Percentiles rank a stretch among this genome's conserved stretches.
Conservation (phyloP, 1,140 invertebrate species). For the Pissodes strobi region DNA sequence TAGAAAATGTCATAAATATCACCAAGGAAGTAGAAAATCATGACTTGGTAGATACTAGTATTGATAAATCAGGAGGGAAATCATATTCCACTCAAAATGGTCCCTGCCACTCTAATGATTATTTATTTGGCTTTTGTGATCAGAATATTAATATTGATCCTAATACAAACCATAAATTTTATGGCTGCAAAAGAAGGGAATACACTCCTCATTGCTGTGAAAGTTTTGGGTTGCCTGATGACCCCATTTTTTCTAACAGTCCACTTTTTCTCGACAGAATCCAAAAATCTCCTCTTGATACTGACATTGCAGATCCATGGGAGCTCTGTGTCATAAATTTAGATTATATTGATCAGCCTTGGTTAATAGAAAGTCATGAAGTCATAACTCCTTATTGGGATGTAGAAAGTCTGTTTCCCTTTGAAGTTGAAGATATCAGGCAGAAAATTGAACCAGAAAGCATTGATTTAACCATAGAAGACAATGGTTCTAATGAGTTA, state of each 20-base stretch:
- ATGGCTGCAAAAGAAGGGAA: slow-evolving; percentile 5
- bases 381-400: slow-evolving; percentile 29
- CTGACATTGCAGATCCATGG: slow-evolving; percentile 1
- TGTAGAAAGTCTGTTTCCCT: slow-evolving; percentile 21
- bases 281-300: slow-evolving; percentile 11
- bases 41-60: not conserved
- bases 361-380: slow-evolving; percentile 14
- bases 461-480: too few relatives aligned
- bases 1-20: not conserved
- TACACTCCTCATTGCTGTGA: slow-evolving; percentile 4
- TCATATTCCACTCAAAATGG: not conserved
- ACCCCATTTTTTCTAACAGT: slow-evolving; percentile 21
- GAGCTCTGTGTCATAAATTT: slow-evolving; percentile 17
- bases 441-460: slow-evolving; percentile 7
- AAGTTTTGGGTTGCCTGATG: slow-evolving; percentile 28
- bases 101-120: not conserved
- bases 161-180: slow-evolving; percentile 11
- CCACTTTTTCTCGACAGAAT: not conserved
- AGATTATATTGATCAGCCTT: slow-evolving; percentile 18
- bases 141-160: not conserved
- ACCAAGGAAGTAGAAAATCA: not conserved
- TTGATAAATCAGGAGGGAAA: not conserved
- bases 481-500: not conserved
- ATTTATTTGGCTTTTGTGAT: slow-evolving; percentile 2
- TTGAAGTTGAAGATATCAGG: slow-evolving; percentile 12